A percentile compares a stretch with the other conserved stretches of the same genome.
Evolutionary conservation across 2,113 vertebrate genomes (phyloP).

Genomic region (Paratilapia polleni): DNA sequence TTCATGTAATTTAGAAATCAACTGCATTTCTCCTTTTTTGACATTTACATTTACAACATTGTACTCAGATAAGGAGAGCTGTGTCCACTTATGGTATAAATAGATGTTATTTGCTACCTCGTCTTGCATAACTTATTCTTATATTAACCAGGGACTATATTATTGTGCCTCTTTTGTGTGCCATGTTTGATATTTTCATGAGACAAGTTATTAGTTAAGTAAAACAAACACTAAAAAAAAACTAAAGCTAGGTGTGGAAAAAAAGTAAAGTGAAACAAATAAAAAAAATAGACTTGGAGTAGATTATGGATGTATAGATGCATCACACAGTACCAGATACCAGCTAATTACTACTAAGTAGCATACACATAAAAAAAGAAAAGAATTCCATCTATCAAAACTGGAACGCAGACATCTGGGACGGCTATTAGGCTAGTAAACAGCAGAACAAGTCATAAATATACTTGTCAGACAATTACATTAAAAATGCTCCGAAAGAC

Average conservation of each 20-base stretch:
- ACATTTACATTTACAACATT: not conserved
- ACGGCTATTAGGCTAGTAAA: no score
- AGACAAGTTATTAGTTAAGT: not conserved
- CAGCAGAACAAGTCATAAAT: not conserved
- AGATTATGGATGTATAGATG: no score
- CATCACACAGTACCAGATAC: no score
- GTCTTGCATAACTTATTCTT: no score
- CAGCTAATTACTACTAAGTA: no score
- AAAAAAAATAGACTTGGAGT: no score
- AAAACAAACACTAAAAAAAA: not conserved
- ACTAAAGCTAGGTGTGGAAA: not conserved
- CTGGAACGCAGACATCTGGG: no score
- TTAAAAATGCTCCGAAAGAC: not conserved
- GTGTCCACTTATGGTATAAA: not conserved
- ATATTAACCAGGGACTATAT: no score
- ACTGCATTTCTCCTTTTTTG: not conserved
- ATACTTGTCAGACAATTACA: not conserved
- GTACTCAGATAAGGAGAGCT: not conserved
- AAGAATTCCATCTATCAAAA: no score
- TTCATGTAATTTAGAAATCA: not conserved
- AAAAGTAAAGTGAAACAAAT: no score
- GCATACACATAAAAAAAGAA: no score
- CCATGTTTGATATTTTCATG: not conserved
- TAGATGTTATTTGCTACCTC: no score
- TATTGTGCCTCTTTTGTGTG: not conserved